Percentiles rank a stretch among this genome's conserved stretches.
phyloP scores from a whole-genome alignment of 1,140 invertebrate genomes.

The Drosophila repletoides region DNA sequence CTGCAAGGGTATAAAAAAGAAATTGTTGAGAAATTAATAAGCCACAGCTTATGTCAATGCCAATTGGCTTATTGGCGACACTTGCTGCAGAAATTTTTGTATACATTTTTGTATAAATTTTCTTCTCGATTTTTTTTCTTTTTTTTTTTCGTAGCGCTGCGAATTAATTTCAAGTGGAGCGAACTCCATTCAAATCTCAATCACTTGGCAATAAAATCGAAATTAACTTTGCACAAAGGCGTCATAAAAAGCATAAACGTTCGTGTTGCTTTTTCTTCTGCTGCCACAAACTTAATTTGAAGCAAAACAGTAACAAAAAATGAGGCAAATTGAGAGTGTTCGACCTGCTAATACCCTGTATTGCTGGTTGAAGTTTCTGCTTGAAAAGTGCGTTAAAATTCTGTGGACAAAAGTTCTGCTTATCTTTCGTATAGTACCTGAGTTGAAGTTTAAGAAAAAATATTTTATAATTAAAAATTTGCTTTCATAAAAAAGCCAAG shows the following conservation, averaged over 20 bases:
- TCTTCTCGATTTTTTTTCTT: background rate
- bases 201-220: slow-evolving; percentile 78
- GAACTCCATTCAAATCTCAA: slow-evolving; percentile 73
- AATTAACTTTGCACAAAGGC: slow-evolving; percentile 78
- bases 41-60: slow-evolving; percentile 63
- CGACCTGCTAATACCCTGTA: background rate
- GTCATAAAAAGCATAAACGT: slow-evolving; percentile 61
- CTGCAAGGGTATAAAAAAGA: too few species aligned
- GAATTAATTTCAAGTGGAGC: slow-evolving; percentile 45
- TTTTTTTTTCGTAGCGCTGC: slow-evolving; percentile 10
- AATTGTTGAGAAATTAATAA: slow-evolving; percentile 69
- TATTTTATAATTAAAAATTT: too few species aligned
- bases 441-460: too few species aligned
- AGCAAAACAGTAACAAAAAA: slow-evolving; percentile 53
- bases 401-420: too few species aligned
- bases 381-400: too few species aligned
- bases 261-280: slow-evolving; percentile 31
- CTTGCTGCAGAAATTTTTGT: slow-evolving; percentile 13
- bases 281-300: slow-evolving; percentile 74
- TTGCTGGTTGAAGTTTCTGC: too few species aligned
- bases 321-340: background rate
- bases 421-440: too few species aligned
- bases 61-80: slow-evolving; percentile 68
- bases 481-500: too few species aligned
- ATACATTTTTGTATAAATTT: background rate